phyloP scores from a whole-genome alignment of 2,888 invertebrate species.

The Aporophyla lueneburgensis region DNA sequence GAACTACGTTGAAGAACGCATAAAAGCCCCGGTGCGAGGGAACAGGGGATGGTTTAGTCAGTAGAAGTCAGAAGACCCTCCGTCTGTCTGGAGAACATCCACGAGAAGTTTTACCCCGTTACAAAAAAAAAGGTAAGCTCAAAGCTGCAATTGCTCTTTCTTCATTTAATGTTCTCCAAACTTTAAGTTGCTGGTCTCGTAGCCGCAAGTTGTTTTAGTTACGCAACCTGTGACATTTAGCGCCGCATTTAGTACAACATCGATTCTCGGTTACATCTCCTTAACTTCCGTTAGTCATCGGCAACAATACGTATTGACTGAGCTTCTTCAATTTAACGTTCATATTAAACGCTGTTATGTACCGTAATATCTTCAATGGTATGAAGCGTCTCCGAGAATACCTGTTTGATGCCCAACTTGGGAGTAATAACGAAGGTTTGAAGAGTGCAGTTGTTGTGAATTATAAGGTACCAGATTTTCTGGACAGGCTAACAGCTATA shows the following conservation, averaged over 20 bases:
- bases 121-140: no score
- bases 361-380: constrained; percentile 49
- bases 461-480: constrained; percentile 50
- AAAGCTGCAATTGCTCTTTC: no score
- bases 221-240: constrained; percentile 44
- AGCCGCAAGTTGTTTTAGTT: constrained; percentile 42
- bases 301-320: constrained; percentile 53
- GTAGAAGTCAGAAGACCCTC: no score
- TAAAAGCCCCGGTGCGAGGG: no score
- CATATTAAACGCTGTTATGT: constrained; percentile 52
- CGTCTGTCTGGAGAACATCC: no score
- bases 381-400: constrained; percentile 39
- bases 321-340: constrained; percentile 46
- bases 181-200: constrained; percentile 16
- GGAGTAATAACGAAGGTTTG: constrained; percentile 31
- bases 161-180: not conserved
- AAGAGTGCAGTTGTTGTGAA: constrained; percentile 28
- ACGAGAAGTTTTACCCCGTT: no score
- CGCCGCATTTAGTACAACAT: constrained; percentile 37
- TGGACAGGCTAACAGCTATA: not conserved
- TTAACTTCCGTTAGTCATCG: constrained; percentile 49
- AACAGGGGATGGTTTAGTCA: no score
- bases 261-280: constrained; percentile 48
- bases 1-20: no score
- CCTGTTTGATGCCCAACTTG: constrained; percentile 53